Evolutionary conservation across 1,140 invertebrate species (phyloP), one percentile per base, ranked within the genome.

Genomic region (Drosophila pectinifera): DNA sequence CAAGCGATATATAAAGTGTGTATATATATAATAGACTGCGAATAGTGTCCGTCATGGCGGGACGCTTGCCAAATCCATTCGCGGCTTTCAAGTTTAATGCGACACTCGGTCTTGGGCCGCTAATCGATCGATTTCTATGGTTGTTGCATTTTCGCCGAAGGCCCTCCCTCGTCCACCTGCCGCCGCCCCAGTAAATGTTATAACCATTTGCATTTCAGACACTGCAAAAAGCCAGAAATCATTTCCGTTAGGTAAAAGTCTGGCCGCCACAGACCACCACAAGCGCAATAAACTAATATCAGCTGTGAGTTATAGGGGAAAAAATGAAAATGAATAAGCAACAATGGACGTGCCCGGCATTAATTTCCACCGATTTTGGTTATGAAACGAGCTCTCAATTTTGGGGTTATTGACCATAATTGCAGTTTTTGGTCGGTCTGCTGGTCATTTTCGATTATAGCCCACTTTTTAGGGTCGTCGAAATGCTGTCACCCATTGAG

Each of bases 391-490:
- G 64, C 65, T 75, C 67, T 63, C 73, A 61, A 69, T 34, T 81
- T 88, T 88, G 82, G 83, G 82, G 82, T 86, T 86, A 88, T 86
- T 86, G 82, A 86, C 83, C 82, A 88, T 86, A 86, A 86, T 86
- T 74, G 77, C 81, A 85, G 13, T 58, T 73, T 73, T 56, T 22
- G 74, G 63, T 11, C 13, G 48, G 42, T 18, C 41, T 14, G 43
- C 55, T 14, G 48, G 54, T 75, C 46, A 36, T 20, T 48, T 43
- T 67, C 18, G 64, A 64, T 64, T 59, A 73, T 59, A 73, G 43
- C 75, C 34, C 43, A 79, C 42, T 51, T 51, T 34, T 34, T 77
- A 57, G 18, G 51, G 38, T 24, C 48, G 24, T 56, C 11, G 49
- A 53, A 31, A 36, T 49, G 45, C 24, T 39, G 42, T 28, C 31